Evolutionary conservation across 2,888 invertebrate species (phyloP).

Genomic region (Hedychridium roseum): DNA sequence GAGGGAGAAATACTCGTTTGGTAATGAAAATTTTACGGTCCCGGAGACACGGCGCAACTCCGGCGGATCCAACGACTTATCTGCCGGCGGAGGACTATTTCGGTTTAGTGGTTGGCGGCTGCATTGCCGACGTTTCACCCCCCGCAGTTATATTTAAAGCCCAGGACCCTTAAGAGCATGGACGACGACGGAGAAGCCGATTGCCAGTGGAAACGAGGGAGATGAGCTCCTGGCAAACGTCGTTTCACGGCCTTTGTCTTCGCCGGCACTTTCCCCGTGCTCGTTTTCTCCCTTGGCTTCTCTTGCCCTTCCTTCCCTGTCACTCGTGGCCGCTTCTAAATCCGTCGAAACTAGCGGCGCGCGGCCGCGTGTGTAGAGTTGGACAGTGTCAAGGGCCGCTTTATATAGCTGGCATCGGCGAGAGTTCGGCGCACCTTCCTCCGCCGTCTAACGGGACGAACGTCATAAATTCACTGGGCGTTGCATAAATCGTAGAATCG

Average conservation of each 20-base stretch:
- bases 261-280: conserved; percentile 2
- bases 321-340: conserved; percentile 29
- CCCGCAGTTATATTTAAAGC: conserved; percentile 41
- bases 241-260: conserved; percentile 37
- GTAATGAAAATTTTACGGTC: too few relatives aligned
- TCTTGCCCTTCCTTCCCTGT: not conserved
- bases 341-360: conserved; percentile 16
- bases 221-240: conserved; percentile 32
- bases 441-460: too few relatives aligned
- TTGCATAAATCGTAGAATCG: too few relatives aligned
- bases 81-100: not conserved
- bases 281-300: not conserved
- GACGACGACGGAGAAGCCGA: not conserved
- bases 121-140: conserved; percentile 23
- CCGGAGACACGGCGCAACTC: not conserved
- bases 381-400: conserved; percentile 45
- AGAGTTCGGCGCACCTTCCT: conserved; percentile 33
- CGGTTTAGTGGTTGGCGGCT: conserved; percentile 17
- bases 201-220: conserved; percentile 21
- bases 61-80: not conserved
- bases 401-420: conserved; percentile 36
- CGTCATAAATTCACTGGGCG: too few relatives aligned
- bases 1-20: too few relatives aligned
- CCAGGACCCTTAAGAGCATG: conserved; percentile 20
- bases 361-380: conserved; percentile 22